phyloP scores from a whole-genome alignment of 2,888 invertebrate genomes.

The Lasioglossum morio region DNA sequence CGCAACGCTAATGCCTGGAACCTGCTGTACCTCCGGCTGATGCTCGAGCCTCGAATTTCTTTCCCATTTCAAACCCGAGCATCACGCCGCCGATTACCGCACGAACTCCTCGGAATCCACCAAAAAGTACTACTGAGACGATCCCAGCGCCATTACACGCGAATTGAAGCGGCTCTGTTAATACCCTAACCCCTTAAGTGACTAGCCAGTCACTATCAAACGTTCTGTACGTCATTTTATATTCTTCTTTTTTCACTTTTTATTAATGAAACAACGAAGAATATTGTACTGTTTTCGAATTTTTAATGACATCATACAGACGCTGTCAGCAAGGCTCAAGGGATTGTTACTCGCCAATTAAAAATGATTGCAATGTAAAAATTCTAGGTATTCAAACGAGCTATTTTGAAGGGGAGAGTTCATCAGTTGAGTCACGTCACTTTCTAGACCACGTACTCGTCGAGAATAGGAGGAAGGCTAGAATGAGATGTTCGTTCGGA shows the following conservation, averaged over 20 bases:
- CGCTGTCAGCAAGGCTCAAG: too few species aligned
- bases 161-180: background rate
- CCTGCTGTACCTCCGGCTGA: conserved; percentile 38
- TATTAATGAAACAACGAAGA: too few species aligned
- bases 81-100: background rate
- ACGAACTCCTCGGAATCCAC: background rate
- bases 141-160: background rate
- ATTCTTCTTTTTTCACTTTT: background rate
- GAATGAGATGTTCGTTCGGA: too few species aligned
- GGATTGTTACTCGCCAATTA: too few species aligned
- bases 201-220: background rate
- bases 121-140: background rate
- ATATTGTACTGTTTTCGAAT: too few species aligned
- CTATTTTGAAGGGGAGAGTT: too few species aligned
- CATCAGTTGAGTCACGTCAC: too few species aligned
- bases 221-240: background rate
- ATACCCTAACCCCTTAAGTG: background rate
- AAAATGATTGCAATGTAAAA: too few species aligned
- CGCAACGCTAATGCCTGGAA: conserved; percentile 55
- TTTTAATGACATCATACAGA: too few species aligned
- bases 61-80: conserved; percentile 12
- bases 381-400: too few species aligned
- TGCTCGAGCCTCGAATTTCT: conserved; percentile 49
- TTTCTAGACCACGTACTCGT: too few species aligned
- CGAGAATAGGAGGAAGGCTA: too few species aligned